Evolutionary conservation across 2,888 invertebrate genomes (phyloP).

Genomic region (Pilophorus perplexus): DNA sequence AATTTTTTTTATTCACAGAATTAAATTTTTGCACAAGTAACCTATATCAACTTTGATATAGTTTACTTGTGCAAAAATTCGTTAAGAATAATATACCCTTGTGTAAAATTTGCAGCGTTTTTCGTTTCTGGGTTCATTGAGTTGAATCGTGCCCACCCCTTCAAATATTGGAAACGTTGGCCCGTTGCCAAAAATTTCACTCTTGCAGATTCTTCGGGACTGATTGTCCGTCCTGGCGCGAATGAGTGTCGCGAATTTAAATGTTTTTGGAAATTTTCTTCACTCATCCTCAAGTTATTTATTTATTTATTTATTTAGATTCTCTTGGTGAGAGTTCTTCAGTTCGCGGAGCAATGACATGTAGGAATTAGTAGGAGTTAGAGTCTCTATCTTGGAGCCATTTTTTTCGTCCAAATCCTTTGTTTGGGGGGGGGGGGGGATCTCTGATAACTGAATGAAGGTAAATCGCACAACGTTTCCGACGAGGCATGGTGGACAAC

Average conservation of each 20-base stretch:
- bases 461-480: conserved; percentile 37
- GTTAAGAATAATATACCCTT: too few species aligned
- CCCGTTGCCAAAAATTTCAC: conserved; percentile 41
- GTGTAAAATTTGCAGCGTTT: too few species aligned
- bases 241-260: too few species aligned
- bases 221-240: too few species aligned
- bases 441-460: conserved; percentile 8
- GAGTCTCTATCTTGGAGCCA: conserved; percentile 22
- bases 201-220: conserved; percentile 38
- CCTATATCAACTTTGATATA: too few species aligned
- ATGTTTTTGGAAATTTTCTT: conserved; percentile 37
- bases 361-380: conserved; percentile 8
- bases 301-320: too few species aligned
- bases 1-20: too few species aligned
- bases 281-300: conserved; percentile 42
- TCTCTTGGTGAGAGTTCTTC: conserved; percentile 36
- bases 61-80: too few species aligned
- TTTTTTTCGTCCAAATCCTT: conserved; percentile 15
- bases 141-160: not conserved
- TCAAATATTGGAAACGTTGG: conserved; percentile 39
- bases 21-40: too few species aligned
- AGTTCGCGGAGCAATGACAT: conserved; percentile 25
- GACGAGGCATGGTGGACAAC: conserved; percentile 38
- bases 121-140: not conserved
- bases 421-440: conserved; percentile 20